Evolutionary conservation across 2,888 invertebrate genomes (phyloP), one percentile per base, ranked within the genome.

Genomic region (Dolichopus griseipennis): DNA sequence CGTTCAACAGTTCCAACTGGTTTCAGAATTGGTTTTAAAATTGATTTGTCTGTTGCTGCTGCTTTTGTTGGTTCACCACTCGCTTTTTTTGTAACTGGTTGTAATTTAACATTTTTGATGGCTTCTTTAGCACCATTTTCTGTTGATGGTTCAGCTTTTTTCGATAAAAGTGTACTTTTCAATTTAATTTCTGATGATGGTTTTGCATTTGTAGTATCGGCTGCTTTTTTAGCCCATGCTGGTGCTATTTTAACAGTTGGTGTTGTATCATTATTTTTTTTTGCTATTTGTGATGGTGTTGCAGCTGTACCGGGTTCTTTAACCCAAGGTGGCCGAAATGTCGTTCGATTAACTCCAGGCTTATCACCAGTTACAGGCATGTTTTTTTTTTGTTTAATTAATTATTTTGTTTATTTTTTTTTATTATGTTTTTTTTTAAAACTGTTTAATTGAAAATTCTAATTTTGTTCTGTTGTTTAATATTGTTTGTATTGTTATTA

Each of bases 321-420:
- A 65, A 89, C 88, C 86, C 89, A 89, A 68, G 89, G 88, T 64
- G 89, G 88, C 68, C 88, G 83, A 78, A 87, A 88, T 68, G 87
- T 86, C 69, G 87, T 85, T 70, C 88, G 84, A 76, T 84, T 85
- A 68, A 74, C 75, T 68, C 74, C 74, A 52, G 77, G 73, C n/a
- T 73, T 74, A 43, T 76, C 71, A 61, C 68, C 74, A 66, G 69
- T 67, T 71, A 80, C 78, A 68, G 81, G 80, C 81, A 81, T 81
- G 70, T 68, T 66, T 15, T 5, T 41, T 12, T 41, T 41, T 41
- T 37, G 37, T 37, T 37, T 37, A 6, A n/a, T n/a, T 41, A 27
- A 27, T 41, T 41, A 9, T 41, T 41, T 15, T 2, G 15, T 41
- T 41, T n/a, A 8, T 8, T 37, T 37, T 37, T 37, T 12, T 41